Evolutionary conservation across 2,888 invertebrate genomes (phyloP).

Genomic region (Neoitamus cyanurus): DNA sequence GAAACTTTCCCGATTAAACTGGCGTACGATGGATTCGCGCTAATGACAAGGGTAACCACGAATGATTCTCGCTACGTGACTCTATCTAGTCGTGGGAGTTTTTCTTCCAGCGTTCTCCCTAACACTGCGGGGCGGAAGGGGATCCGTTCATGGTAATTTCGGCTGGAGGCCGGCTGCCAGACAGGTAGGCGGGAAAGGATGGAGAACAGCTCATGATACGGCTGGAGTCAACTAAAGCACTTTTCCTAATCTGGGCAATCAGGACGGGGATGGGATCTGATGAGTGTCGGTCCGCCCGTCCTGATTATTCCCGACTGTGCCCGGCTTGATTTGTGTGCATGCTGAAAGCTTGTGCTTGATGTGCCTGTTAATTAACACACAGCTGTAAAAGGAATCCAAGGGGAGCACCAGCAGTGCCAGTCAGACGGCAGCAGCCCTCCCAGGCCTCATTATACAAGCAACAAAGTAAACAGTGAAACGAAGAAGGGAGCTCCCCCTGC

Average conservation of each 20-base stretch:
- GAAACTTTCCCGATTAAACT: conserved; percentile 16
- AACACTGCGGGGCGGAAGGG: not conserved
- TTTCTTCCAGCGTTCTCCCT: not conserved
- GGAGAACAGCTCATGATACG: not conserved
- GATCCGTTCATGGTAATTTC: conserved; percentile 17
- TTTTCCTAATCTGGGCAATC: conserved; percentile 20
- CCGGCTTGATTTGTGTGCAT: conserved; percentile 29
- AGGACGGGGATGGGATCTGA: not conserved
- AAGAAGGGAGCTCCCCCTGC: not conserved
- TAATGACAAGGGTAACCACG: conserved; percentile 37
- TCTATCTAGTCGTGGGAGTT: not conserved
- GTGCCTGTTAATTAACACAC: conserved; percentile 43
- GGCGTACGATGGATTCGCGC: conserved; percentile 7
- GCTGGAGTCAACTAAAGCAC: not conserved
- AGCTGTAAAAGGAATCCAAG: not conserved
- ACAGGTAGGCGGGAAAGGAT: not conserved
- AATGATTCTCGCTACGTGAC: not conserved
- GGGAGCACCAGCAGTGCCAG: not conserved
- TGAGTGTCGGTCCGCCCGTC: not conserved
- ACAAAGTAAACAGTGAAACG: conserved; percentile 30
- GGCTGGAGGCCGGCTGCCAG: not conserved
- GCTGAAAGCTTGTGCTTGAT: conserved; percentile 1
- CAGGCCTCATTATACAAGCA: conserved; percentile 21
- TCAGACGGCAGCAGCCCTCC: not conserved
- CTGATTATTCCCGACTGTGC: conserved; percentile 17